phyloP scores from a whole-genome alignment of 2,113 vertebrate species.

The Circaetus gallicus region DNA sequence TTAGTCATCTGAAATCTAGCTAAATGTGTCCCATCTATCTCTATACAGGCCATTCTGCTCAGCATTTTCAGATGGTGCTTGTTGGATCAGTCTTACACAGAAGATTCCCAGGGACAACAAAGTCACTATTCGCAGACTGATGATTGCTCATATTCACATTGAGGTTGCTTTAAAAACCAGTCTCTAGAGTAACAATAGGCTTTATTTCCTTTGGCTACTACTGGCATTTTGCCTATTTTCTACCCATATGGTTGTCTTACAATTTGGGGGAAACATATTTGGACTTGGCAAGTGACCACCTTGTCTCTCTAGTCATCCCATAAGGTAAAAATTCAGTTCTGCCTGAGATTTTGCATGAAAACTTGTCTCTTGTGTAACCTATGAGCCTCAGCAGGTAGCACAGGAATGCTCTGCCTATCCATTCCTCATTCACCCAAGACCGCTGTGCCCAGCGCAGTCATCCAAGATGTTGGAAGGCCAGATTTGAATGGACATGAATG shows the following conservation, averaged over 20 bases:
- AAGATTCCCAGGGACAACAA: not conserved
- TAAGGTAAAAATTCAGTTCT: not conserved
- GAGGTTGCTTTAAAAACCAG: not conserved
- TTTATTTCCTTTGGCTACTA: not conserved
- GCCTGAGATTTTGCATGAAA: not conserved
- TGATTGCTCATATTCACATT: not conserved
- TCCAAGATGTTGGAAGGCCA: not conserved
- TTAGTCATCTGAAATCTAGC: not conserved
- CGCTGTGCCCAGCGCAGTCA: rapidly evolving
- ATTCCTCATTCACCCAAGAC: not conserved
- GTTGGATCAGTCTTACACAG: not conserved
- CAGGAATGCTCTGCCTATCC: not conserved
- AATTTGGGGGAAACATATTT: rapidly evolving
- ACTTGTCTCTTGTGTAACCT: not conserved
- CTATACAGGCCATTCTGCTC: not conserved
- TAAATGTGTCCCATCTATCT: rapidly evolving
- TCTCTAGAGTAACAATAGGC: not conserved
- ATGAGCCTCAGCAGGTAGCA: not conserved
- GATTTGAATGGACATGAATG: not conserved
- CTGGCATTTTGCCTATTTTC: not conserved
- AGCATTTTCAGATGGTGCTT: not conserved
- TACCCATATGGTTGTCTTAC: not conserved
- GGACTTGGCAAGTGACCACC: not conserved
- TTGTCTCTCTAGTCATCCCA: not conserved
- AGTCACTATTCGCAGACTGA: not conserved